Evolutionary conservation across 2,113 vertebrate genomes (phyloP).

Genomic region (Pleuronectes platessa): DNA sequence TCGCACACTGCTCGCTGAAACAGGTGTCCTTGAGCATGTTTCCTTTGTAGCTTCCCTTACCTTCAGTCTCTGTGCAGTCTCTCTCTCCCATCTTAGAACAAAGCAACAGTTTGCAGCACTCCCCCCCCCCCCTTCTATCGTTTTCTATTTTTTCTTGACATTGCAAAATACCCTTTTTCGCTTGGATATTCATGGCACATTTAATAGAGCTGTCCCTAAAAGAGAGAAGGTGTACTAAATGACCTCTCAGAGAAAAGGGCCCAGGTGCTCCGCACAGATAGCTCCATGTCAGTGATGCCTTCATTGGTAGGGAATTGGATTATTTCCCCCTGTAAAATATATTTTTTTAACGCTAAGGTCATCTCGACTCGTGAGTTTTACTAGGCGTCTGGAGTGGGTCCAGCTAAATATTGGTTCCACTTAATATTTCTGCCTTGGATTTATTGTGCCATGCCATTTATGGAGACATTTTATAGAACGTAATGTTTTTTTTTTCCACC

Average conservation of each 20-base stretch:
- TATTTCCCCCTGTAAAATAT: slow-evolving; percentile 68
- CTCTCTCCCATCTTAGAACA: slow-evolving; percentile 42
- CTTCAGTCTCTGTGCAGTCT: slow-evolving; percentile 38
- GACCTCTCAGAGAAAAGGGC: slow-evolving; percentile 55
- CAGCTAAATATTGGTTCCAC: slow-evolving; percentile 66
- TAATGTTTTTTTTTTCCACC: slow-evolving; percentile 44
- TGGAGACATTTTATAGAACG: slow-evolving; percentile 61
- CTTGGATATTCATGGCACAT: slow-evolving; percentile 42
- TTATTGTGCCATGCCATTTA: slow-evolving; percentile 61
- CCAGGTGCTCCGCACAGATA: slow-evolving; percentile 56
- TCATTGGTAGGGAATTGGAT: slow-evolving; percentile 60
- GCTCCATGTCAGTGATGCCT: slow-evolving; percentile 57
- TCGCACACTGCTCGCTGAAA: slow-evolving; percentile 48
- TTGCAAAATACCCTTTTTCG: slow-evolving; percentile 26
- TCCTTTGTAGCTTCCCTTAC: slow-evolving; percentile 42
- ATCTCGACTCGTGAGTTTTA: slow-evolving; percentile 62
- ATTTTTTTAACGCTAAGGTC: slow-evolving; percentile 64
- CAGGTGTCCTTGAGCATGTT: slow-evolving; percentile 75
- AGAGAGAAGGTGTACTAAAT: slow-evolving; percentile 47
- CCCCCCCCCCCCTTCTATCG: not conserved
- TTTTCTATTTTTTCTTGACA: slow-evolving; percentile 35
- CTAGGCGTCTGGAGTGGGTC: slow-evolving; percentile 54
- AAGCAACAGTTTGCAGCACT: slow-evolving; percentile 44
- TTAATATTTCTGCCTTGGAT: slow-evolving; percentile 65
- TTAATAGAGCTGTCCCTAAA: slow-evolving; percentile 43